Conservation (phyloP, 2,888 invertebrate genomes). For the Mythimna loreyi region DNA sequence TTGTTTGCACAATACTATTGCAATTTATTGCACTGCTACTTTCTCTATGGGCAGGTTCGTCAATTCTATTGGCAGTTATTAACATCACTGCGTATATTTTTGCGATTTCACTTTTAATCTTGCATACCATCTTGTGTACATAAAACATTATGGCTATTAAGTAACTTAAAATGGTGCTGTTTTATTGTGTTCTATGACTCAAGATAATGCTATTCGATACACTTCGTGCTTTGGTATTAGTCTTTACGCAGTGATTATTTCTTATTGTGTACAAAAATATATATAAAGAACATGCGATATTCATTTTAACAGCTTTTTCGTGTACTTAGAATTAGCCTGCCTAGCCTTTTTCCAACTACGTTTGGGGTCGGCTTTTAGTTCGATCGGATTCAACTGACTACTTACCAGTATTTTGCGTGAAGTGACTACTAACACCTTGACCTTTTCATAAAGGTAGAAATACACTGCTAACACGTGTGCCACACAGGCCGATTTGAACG, state of each 20-base stretch:
- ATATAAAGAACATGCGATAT: constrained; percentile 23
- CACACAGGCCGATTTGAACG: no score
- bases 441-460: no score
- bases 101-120: constrained; percentile 50
- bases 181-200: constrained; percentile 47
- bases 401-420: no score
- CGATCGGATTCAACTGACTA: no score
- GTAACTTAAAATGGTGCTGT: constrained; percentile 27
- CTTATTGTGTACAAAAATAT: constrained; percentile 30
- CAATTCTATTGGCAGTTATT: constrained; percentile 59
- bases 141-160: constrained; percentile 24
- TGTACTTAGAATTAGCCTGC: constrained; percentile 8
- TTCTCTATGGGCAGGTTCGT: constrained; percentile 57
- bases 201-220: constrained; percentile 48
- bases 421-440: no score
- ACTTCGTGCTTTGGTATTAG: constrained; percentile 39
- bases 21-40: constrained; percentile 62
- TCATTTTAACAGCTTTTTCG: constrained; percentile 7
- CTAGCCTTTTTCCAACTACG: no score
- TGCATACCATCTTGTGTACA: constrained; percentile 18
- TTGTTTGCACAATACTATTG: constrained; percentile 65
- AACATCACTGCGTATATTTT: constrained; percentile 24
- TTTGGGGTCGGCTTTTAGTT: no score
- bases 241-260: constrained; percentile 43
- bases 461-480: no score